Conservation (phyloP, 2,797 vertebrate genomes). For the Neopelma chrysocephalum region DNA sequence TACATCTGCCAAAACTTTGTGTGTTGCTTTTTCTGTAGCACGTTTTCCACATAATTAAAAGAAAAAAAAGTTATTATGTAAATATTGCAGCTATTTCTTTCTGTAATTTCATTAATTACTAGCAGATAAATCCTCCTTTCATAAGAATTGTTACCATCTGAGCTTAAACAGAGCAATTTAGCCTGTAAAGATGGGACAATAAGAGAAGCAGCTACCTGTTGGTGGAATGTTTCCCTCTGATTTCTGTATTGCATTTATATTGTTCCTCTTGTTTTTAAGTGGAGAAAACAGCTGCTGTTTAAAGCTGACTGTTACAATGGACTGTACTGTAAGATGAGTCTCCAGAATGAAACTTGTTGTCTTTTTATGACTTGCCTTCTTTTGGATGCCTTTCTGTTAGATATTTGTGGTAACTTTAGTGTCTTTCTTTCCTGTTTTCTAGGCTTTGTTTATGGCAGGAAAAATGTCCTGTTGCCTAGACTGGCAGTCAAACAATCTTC, state of each 20-base stretch:
- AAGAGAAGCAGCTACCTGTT: neutral
- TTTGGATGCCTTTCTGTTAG: neutral
- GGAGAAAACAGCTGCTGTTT: neutral
- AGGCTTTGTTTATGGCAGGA: neutral
- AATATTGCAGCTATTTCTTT: neutral
- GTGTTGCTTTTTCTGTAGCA: neutral
- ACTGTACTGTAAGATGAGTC: neutral
- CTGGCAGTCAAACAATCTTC: neutral
- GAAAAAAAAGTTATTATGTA: neutral
- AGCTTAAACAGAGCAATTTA: neutral
- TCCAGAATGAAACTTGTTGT: neutral
- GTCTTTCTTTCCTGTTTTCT: neutral
- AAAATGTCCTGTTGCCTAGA: neutral
- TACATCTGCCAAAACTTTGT: neutral
- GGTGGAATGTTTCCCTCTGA: neutral
- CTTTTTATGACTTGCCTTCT: neutral
- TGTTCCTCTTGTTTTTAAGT: neutral
- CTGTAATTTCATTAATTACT: neutral
- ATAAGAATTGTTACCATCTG: neutral
- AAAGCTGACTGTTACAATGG: neutral
- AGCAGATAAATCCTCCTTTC: neutral
- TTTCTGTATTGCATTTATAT: neutral
- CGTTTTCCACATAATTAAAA: neutral
- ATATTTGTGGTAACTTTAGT: neutral
- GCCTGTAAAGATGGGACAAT: neutral